Percentiles rank a stretch among this genome's conserved stretches.
Evolutionary conservation across 2,888 invertebrate genomes (phyloP).

Genomic region (Girardia tigrina): DNA sequence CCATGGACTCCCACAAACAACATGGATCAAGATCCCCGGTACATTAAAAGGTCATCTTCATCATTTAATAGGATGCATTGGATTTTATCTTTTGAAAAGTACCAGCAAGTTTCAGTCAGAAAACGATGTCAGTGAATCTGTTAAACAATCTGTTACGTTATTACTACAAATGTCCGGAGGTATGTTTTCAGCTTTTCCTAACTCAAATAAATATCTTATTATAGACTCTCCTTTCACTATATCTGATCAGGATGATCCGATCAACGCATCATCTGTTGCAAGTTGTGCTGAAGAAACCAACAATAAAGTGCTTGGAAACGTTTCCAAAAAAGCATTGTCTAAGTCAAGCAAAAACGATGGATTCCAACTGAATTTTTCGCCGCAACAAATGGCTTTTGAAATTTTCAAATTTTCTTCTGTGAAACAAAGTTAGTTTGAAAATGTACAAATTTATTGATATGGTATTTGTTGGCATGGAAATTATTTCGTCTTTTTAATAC

Average conservation of each 20-base stretch:
- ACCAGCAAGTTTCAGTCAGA: not conserved
- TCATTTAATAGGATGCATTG: not conserved
- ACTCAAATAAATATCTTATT: not conserved
- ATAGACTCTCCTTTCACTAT: not conserved
- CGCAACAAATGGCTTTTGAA: not conserved
- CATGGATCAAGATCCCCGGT: not conserved
- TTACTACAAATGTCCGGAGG: not conserved
- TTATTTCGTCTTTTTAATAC: not conserved
- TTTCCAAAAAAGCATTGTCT: not conserved
- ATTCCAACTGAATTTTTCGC: not conserved
- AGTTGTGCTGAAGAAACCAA: not conserved
- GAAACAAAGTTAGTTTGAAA: not conserved
- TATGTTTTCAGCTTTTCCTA: not conserved
- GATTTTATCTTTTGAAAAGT: constrained; percentile 13
- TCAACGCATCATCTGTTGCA: not conserved
- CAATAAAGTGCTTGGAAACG: not conserved
- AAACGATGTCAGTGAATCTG: not conserved
- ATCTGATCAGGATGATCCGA: not conserved
- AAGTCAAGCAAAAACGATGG: not conserved
- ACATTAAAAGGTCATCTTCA: not conserved
- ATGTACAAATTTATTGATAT: not conserved
- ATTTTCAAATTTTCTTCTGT: not conserved
- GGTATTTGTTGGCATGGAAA: not conserved
- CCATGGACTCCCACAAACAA: not conserved
- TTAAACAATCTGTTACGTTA: not conserved